These are phyloP conservation scores for Anastrepha obliqua DNA, from an alignment of 1,140 invertebrate species.

Conservation along the genomic window DNA sequence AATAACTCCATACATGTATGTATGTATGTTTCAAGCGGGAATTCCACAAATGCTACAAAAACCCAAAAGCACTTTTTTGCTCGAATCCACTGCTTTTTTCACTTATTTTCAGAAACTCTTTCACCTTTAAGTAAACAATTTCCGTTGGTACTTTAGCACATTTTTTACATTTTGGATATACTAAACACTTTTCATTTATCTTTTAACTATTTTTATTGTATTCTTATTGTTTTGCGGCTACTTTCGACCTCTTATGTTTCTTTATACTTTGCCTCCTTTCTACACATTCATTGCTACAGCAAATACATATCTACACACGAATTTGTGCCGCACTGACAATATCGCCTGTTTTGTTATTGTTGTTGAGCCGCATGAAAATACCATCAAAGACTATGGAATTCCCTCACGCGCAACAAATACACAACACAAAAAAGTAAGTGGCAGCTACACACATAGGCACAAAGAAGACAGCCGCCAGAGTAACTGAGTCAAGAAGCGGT, in stretches of 20 bases:
- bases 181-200: slow-evolving; percentile 33
- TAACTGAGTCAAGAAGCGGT: slow-evolving; percentile 6
- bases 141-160: background rate
- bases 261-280: slow-evolving; percentile 22
- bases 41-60: background rate
- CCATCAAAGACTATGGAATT: slow-evolving; percentile 44
- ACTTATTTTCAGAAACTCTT: background rate
- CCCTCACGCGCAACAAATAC: slow-evolving; percentile 31
- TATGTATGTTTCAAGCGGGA: background rate
- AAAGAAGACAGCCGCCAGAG: slow-evolving; percentile 27
- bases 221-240: slow-evolving; percentile 35
- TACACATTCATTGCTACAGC: slow-evolving; percentile 24
- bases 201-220: background rate
- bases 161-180: background rate
- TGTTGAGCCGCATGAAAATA: slow-evolving; percentile 37
- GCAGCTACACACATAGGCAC: background rate
- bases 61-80: too few species aligned
- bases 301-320: slow-evolving; percentile 10
- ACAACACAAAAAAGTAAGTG: slow-evolving; percentile 26
- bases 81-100: background rate
- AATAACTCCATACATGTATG: too few species aligned
- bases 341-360: slow-evolving; percentile 8
- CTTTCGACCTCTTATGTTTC: background rate
- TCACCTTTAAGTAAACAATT: background rate
- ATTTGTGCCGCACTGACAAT: slow-evolving; percentile 14